A percentile compares a stretch with the other conserved stretches of the same genome.
phyloP scores from a whole-genome alignment of 2,888 invertebrate species.

The Scaptomyza caliginosa region DNA sequence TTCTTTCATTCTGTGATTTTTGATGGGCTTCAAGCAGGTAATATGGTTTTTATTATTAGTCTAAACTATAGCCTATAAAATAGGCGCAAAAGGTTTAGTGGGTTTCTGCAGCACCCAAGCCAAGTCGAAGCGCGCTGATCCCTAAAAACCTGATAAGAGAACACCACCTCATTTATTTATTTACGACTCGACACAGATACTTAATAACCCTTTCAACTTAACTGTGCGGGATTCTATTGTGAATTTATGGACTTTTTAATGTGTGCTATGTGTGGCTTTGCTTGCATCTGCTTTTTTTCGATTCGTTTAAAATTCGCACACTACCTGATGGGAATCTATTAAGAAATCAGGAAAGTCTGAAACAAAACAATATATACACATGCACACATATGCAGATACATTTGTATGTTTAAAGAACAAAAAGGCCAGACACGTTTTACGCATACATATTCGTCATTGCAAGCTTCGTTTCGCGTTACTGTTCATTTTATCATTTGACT shows the following conservation, averaged over 20 bases:
- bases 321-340: constrained; percentile 72
- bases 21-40: too few species aligned
- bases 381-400: neutral
- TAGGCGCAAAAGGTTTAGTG: too few species aligned
- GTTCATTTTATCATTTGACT: constrained; percentile 74
- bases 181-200: constrained; percentile 11
- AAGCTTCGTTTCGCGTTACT: constrained; percentile 51
- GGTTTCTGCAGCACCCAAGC: too few species aligned
- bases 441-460: constrained; percentile 66
- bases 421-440: constrained; percentile 70
- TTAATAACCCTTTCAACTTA: constrained; percentile 27
- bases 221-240: constrained; percentile 20
- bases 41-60: too few species aligned
- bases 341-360: constrained; percentile 40
- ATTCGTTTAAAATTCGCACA: constrained; percentile 35
- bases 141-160: too few species aligned
- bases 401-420: constrained; percentile 20
- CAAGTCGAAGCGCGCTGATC: too few species aligned
- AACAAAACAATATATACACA: neutral
- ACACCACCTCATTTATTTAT: constrained; percentile 10
- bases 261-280: constrained; percentile 15
- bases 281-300: constrained; percentile 58
- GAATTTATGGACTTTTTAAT: neutral
- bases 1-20: too few species aligned
- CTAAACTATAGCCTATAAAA: too few species aligned